Evolutionary conservation across 1,140 invertebrate species (phyloP).

Genomic region (Magallana gigas): DNA sequence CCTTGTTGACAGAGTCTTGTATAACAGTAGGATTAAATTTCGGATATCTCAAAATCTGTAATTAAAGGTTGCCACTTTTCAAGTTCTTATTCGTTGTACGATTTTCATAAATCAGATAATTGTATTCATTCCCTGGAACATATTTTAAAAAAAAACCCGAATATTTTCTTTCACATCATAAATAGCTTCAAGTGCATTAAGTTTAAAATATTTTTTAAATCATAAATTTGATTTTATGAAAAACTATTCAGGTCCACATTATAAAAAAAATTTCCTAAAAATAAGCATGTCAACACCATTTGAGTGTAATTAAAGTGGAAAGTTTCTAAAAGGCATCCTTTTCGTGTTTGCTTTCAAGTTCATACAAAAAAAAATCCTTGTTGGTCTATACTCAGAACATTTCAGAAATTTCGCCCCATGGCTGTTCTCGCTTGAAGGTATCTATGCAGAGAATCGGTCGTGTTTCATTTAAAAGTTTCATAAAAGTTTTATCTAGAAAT

Average conservation of each 20-base stretch:
- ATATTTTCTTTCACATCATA: not conserved
- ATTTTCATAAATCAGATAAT: constrained; percentile 15
- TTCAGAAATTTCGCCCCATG: not conserved
- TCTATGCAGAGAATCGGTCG: constrained; percentile 27
- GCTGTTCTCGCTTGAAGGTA: constrained; percentile 31
- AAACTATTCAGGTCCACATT: not conserved
- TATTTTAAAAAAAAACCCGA: not conserved
- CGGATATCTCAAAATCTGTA: constrained; percentile 15
- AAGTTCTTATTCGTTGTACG: not conserved
- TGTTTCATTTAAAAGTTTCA: constrained; percentile 32
- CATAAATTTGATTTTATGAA: not conserved
- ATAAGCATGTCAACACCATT: not conserved
- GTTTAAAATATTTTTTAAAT: not conserved
- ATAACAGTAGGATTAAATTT: constrained; percentile 22
- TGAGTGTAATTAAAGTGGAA: not conserved
- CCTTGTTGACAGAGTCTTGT: not conserved
- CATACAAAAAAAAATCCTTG: not conserved
- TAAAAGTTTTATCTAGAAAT: constrained; percentile 37
- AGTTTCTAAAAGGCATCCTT: not conserved
- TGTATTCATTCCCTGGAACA: not conserved
- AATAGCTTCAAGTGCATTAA: not conserved
- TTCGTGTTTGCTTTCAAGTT: not conserved
- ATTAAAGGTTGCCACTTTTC: constrained; percentile 23
- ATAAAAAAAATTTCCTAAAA: not conserved
- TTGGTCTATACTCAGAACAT: not conserved